These are phyloP conservation scores for Ornithorhynchus anatinus DNA, from an alignment of 2,113 vertebrate genomes.

Conservation along the genomic window DNA sequence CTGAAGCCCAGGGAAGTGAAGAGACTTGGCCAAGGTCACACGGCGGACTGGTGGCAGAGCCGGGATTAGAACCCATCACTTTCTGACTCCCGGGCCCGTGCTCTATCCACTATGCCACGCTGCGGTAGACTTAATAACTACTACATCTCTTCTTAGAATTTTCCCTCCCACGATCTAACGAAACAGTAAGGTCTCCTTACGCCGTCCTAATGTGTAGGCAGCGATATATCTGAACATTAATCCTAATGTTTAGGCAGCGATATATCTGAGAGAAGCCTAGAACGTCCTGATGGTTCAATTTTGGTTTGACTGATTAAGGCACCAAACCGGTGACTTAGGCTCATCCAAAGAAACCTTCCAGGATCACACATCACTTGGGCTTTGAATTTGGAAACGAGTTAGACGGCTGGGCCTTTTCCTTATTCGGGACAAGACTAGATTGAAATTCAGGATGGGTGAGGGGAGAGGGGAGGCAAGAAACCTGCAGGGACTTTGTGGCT, in stretches of 20 bases:
- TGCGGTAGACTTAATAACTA: too few species aligned
- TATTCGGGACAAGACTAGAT: constrained; percentile 53
- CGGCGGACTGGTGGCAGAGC: too few species aligned
- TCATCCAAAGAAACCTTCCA: constrained; percentile 37
- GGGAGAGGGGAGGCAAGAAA: constrained; percentile 70
- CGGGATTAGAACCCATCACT: too few species aligned
- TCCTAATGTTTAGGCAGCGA: neutral
- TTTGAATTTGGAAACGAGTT: constrained; percentile 40
- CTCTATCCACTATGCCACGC: too few species aligned
- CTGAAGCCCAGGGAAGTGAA: too few species aligned
- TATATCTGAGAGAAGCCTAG: neutral
- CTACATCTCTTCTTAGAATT: constrained; percentile 31
- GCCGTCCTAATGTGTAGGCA: neutral
- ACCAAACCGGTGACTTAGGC: constrained; percentile 13
- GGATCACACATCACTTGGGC: neutral
- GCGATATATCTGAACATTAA: too few species aligned
- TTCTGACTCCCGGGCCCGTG: too few species aligned
- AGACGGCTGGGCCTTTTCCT: constrained; percentile 44
- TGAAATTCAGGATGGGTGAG: constrained; percentile 49
- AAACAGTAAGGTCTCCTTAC: neutral
- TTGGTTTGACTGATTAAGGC: constrained; percentile 7
- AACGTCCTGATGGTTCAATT: neutral
- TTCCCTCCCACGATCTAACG: neutral
- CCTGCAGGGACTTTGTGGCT: constrained; percentile 71
- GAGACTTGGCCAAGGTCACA: too few species aligned